Conservation (phyloP, 2,113 vertebrate species). For the Pterocles gutturalis region DNA sequence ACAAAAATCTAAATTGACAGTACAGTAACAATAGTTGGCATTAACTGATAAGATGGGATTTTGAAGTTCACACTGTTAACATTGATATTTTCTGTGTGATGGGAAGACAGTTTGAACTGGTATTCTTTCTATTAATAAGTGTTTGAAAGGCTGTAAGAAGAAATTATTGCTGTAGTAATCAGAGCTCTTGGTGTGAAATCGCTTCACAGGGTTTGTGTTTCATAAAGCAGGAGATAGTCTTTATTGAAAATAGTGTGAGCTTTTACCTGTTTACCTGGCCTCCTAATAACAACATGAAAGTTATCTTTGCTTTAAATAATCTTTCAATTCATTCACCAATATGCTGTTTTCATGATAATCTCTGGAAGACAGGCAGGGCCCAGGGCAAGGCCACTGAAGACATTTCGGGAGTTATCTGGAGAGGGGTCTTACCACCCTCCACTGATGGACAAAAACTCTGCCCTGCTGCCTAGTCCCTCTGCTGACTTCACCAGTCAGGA, state of each 20-base stretch:
- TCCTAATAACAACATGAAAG: slow-evolving; percentile 22
- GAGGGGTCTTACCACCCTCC: neutral
- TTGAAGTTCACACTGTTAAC: slow-evolving; percentile 59
- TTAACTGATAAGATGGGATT: slow-evolving; percentile 42
- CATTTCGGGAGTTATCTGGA: neutral
- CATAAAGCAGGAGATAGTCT: slow-evolving; percentile 7
- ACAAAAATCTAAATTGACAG: neutral
- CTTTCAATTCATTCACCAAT: neutral
- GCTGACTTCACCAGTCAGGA: neutral
- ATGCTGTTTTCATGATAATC: neutral
- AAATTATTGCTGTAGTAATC: slow-evolving; percentile 75
- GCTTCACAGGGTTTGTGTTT: slow-evolving; percentile 48
- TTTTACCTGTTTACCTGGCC: slow-evolving; percentile 60
- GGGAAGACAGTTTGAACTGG: slow-evolving; percentile 50
- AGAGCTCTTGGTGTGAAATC: slow-evolving; percentile 76
- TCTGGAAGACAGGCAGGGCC: slow-evolving; percentile 23
- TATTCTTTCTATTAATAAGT: slow-evolving; percentile 61
- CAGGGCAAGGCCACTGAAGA: neutral
- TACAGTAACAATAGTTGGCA: neutral
- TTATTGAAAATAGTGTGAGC: slow-evolving; percentile 51
- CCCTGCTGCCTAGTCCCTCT: neutral
- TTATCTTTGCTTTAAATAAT: neutral
- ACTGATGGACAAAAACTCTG: neutral
- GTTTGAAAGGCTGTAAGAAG: slow-evolving; percentile 75
- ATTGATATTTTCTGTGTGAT: slow-evolving; percentile 41